Percentiles rank a stretch among this genome's conserved stretches.
These are phyloP conservation scores for Grus americana DNA, from an alignment of 2,113 vertebrate genomes.

Conservation along the genomic window DNA sequence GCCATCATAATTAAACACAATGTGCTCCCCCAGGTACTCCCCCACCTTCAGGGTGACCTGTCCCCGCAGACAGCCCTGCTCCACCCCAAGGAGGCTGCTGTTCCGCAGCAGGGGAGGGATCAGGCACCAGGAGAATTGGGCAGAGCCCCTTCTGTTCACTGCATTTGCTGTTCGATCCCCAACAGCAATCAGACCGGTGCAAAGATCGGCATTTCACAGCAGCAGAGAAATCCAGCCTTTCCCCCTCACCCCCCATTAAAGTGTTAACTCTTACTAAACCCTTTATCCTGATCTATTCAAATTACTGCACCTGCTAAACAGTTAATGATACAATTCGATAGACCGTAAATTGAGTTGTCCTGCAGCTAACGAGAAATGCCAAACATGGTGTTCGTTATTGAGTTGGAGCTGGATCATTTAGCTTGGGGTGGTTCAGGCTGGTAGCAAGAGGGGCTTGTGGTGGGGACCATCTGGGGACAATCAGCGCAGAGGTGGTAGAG, in stretches of 20 bases:
- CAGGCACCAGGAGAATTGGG: background rate
- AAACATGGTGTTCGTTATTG: background rate
- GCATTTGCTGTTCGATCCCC: too few relatives aligned
- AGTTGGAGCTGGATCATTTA: background rate
- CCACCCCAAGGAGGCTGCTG: fast-evolving
- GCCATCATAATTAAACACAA: too few relatives aligned
- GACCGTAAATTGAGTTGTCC: background rate
- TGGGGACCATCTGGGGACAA: background rate
- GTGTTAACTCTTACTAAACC: background rate
- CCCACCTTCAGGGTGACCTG: too few relatives aligned
- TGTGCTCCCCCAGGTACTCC: background rate
- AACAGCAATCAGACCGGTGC: fast-evolving
- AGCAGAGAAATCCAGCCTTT: background rate
- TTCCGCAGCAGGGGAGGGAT: background rate
- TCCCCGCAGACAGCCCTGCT: background rate
- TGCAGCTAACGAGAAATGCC: fast-evolving
- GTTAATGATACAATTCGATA: background rate
- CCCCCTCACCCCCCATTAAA: background rate
- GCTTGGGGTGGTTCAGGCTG: background rate
- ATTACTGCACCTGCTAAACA: background rate
- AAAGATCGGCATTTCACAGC: background rate
- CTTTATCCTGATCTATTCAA: background rate
- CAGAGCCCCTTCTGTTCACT: background rate
- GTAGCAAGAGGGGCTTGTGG: background rate
- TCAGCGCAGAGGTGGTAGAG: background rate